phyloP scores from a whole-genome alignment of 2,113 vertebrate genomes.

The Neotoma lepida region DNA sequence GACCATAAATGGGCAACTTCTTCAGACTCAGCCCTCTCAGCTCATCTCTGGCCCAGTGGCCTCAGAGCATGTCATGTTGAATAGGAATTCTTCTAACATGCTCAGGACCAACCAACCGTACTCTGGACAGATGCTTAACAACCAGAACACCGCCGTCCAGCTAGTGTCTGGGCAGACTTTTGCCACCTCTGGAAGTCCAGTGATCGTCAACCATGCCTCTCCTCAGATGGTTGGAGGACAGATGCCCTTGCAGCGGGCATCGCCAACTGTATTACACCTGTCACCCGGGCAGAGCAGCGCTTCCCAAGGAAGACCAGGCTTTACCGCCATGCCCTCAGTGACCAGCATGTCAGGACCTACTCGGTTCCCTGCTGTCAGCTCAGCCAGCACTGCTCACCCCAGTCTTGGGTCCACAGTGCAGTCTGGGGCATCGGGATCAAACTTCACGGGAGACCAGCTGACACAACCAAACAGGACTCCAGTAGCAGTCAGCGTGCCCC shows the following conservation, averaged over 20 bases:
- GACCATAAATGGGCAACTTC: constrained; percentile 90
- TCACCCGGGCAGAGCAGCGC: constrained; percentile 86
- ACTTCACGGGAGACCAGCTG: constrained; percentile 85
- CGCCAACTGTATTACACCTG: constrained; percentile 89
- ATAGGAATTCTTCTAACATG: constrained; percentile 87
- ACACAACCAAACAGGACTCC: constrained; percentile 87
- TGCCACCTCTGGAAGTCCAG: constrained; percentile 89
- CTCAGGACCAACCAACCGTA: constrained; percentile 89
- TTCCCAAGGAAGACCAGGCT: constrained; percentile 87
- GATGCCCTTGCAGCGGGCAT: constrained; percentile 89
- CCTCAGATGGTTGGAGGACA: constrained; percentile 87
- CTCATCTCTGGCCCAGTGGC: constrained; percentile 86
- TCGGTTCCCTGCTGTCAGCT: constrained; percentile 90
- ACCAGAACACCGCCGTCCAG: constrained; percentile 93
- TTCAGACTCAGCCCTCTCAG: constrained; percentile 89
- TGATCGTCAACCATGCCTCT: constrained; percentile 93
- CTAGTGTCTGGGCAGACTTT: constrained; percentile 94
- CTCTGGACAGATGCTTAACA: constrained; percentile 91
- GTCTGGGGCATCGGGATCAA: constrained; percentile 84
- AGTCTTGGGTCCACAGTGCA: constrained; percentile 83
- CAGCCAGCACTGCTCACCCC: constrained; percentile 85
- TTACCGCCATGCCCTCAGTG: constrained; percentile 83
- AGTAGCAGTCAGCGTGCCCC: constrained; percentile 85
- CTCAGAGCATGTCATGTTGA: constrained; percentile 88
- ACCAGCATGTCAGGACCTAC: constrained; percentile 86